These are phyloP conservation scores for Chaetops frenatus DNA, from an alignment of 2,113 vertebrate genomes.

Conservation along the genomic window DNA sequence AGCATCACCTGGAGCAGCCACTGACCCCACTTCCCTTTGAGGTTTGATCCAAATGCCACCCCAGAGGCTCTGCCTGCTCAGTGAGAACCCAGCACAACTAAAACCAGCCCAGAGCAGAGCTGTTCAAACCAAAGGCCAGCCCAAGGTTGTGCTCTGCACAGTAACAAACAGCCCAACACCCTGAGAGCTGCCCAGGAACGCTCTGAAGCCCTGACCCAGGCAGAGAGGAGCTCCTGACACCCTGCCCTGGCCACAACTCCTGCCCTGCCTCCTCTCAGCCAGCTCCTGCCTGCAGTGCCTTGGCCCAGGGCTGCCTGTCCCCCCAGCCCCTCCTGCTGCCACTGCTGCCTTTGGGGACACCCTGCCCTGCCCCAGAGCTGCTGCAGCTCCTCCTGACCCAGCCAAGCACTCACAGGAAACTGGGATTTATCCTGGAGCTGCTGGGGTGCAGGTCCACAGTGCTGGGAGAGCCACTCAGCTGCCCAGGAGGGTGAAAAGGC, in stretches of 20 bases:
- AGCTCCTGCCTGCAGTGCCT: neutral
- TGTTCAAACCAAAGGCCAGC: neutral
- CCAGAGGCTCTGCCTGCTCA: neutral
- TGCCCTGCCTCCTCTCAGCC: neutral
- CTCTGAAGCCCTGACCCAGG: neutral
- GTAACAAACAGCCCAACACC: neutral
- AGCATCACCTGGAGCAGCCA: neutral
- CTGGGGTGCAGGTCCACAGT: neutral
- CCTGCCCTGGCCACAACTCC: neutral
- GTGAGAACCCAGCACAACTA: rapidly evolving
- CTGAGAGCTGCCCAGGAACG: neutral
- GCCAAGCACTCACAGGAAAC: no score
- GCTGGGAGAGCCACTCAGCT: rapidly evolving
- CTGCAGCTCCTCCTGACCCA: rapidly evolving
- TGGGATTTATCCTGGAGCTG: neutral
- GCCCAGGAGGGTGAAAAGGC: rapidly evolving
- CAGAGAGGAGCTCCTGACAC: neutral
- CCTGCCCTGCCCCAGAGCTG: neutral
- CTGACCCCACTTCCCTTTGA: neutral
- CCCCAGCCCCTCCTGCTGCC: neutral
- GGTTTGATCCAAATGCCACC: neutral
- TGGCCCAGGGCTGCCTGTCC: neutral
- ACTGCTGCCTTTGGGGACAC: rapidly evolving
- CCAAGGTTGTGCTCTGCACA: neutral
- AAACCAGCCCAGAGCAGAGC: rapidly evolving